phyloP scores from a whole-genome alignment of 2,113 vertebrate species.

The Ceyx melanurus region DNA sequence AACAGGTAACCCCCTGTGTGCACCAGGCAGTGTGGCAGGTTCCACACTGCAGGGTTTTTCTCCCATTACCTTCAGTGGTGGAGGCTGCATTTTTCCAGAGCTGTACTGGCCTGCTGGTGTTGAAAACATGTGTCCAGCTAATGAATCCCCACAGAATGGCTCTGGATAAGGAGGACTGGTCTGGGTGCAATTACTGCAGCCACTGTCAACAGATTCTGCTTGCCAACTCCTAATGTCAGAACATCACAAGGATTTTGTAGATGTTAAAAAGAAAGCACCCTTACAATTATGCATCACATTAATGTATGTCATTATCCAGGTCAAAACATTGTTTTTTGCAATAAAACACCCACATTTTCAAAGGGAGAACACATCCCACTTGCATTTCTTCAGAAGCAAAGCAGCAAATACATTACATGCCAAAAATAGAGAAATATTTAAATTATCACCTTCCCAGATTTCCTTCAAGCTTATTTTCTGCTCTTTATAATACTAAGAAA shows the following conservation, averaged over 20 bases:
- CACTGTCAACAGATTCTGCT: slow-evolving; percentile 93
- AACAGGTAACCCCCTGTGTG: background rate
- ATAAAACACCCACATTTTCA: background rate
- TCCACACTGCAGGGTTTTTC: background rate
- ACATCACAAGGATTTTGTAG: background rate
- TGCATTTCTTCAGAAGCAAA: background rate
- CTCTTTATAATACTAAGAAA: background rate
- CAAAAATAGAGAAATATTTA: background rate
- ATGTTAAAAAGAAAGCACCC: background rate
- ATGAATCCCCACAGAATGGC: slow-evolving; percentile 76
- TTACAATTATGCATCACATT: background rate
- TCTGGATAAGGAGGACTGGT: slow-evolving; percentile 82
- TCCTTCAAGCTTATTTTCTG: background rate
- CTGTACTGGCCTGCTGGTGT: slow-evolving; percentile 78
- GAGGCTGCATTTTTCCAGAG: slow-evolving; percentile 71
- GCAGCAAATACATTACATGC: background rate
- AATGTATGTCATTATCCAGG: background rate
- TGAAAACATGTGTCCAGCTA: slow-evolving; percentile 70
- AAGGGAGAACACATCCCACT: background rate
- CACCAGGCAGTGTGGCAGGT: background rate
- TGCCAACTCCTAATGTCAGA: slow-evolving; percentile 88
- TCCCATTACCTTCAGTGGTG: slow-evolving; percentile 79
- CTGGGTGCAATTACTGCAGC: slow-evolving; percentile 91
- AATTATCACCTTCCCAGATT: background rate
- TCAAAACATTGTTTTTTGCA: background rate